Base-by-base conservation (phyloP, 2,113 vertebrate species). In the Epinephelus moara region DNA sequence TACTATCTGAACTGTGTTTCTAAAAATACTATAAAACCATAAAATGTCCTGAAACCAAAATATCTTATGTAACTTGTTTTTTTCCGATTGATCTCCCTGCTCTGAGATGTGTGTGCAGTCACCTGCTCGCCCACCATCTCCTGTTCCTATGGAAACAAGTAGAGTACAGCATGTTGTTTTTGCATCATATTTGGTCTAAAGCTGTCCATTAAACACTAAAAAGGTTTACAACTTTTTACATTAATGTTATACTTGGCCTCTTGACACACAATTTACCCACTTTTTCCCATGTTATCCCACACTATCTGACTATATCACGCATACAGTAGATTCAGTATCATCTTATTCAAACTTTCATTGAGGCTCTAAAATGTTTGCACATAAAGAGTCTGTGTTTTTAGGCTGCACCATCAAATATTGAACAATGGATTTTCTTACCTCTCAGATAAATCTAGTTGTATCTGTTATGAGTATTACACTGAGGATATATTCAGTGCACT, bases 81-180 rank as follows among this genome's bases (percentile, higher is more conserved):
- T 59, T 59, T 55, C 18, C 19, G 4, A 57, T 49, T 59, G 14
- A 47, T 69, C 23, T 37, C 47, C 30, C 42, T 55, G 23, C 52
- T 45, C 69, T 4, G 47, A n/a, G 2, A 49, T 52, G 66, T 27
- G 49, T 74, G 25, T 47, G 33, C 59, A 33, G 75, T 79, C 30
- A 37, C 56, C 64, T 55, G 3, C 62, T 73, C 67, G 14, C 66
- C 81, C 67, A 82, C 81, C 2, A 40, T 57, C 62, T 69, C 61
- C 53, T 19, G 87, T 91, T 89, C n/a, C 82, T 62, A 84, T 79
- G 85, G 85, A 62, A 85, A 89, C 82, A 5, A 56, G 70, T 23
- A 64, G 33, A 82, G 37, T 60, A 61, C 50, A 73, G 42, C 17
- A 12, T 53, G 17, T 45, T 68, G 47, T 21, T 42, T 59, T 30